These are phyloP conservation scores for Sinocyclocheilus anophthalmus DNA, from an alignment of 2,113 vertebrate species.

Conservation along the genomic window DNA sequence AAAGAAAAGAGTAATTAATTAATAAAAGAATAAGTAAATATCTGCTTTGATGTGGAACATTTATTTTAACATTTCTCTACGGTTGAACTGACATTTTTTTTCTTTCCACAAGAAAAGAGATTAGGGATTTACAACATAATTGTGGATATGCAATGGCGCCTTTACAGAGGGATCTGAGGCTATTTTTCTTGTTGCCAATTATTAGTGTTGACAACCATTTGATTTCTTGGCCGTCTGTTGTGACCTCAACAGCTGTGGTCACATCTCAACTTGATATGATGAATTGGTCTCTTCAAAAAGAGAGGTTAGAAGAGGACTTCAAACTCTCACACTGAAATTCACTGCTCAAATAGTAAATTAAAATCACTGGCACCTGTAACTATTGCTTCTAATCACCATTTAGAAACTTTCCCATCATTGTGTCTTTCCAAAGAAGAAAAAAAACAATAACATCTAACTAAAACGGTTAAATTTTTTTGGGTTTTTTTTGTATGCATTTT, in stretches of 20 bases:
- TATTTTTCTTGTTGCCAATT: constrained; percentile 41
- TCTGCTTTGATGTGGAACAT: neutral
- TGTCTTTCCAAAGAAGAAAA: no score
- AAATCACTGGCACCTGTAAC: no score
- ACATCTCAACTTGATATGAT: neutral
- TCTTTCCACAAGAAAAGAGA: neutral
- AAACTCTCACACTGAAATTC: neutral
- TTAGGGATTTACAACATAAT: neutral
- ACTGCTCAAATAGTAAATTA: no score
- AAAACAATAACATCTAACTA: no score
- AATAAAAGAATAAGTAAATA: neutral
- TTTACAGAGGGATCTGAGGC: constrained; percentile 21
- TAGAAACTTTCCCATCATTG: no score
- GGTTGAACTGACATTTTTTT: neutral
- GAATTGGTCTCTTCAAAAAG: neutral
- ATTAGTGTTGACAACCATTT: constrained; percentile 52
- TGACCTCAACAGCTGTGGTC: constrained; percentile 26
- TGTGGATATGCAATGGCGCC: neutral
- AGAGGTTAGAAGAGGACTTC: neutral
- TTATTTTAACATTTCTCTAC: neutral
- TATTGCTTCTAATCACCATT: neutral
- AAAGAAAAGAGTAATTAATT: neutral
- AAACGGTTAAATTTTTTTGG: no score
- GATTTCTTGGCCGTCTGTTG: constrained; percentile 20
- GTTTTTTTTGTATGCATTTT: no score